Conservation (phyloP, 2,888 invertebrate species). For the Autographa pulchrina region DNA sequence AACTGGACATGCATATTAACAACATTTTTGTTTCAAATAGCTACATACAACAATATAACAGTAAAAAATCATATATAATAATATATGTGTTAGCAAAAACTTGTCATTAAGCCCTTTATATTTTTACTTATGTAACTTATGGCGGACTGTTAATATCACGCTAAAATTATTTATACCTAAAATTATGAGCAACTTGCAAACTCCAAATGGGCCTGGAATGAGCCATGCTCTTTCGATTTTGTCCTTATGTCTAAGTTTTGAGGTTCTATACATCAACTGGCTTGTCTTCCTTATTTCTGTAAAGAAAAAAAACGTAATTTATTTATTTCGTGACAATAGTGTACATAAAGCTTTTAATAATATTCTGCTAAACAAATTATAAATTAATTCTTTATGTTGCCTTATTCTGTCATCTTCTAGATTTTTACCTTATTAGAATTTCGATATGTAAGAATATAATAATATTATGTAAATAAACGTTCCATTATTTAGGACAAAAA, state of each 20-base stretch:
- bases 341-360: slow-evolving; percentile 33
- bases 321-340: slow-evolving; percentile 10
- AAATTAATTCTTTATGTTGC: slow-evolving; percentile 43
- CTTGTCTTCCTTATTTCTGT: slow-evolving; percentile 69
- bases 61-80: too few relatives aligned
- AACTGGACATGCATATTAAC: too few relatives aligned
- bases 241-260: slow-evolving; percentile 12
- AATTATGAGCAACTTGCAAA: too few relatives aligned
- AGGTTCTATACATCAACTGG: slow-evolving; percentile 66
- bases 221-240: slow-evolving; percentile 5
- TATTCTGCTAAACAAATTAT: slow-evolving; percentile 1
- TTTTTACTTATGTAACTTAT: too few relatives aligned
- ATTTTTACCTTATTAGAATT: slow-evolving; percentile 5
- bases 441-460: not conserved
- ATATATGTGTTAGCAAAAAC: too few relatives aligned
- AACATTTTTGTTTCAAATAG: too few relatives aligned
- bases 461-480: not conserved
- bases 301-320: slow-evolving; percentile 41
- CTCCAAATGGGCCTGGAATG: too few relatives aligned
- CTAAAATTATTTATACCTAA: too few relatives aligned
- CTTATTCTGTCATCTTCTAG: slow-evolving; percentile 19
- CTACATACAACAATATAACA: too few relatives aligned
- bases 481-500: slow-evolving; percentile 1
- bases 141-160: too few relatives aligned
- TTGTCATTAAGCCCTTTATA: too few relatives aligned